Base-by-base conservation (phyloP, 2,113 vertebrate genomes). In the Morphnarchus princeps region DNA sequence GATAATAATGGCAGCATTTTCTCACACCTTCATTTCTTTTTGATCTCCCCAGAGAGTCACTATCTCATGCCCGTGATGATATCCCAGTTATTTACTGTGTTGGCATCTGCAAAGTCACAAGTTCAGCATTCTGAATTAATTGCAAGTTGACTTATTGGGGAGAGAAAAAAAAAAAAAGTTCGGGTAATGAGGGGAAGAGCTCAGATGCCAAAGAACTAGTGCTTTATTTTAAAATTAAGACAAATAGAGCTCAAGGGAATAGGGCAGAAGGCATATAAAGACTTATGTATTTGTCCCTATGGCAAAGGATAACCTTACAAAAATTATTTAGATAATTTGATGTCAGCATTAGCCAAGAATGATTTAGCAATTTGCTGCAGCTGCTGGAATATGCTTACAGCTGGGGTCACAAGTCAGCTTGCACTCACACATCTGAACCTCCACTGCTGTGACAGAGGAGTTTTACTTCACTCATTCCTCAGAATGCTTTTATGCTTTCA, bases 71-170 rank as follows among this genome's bases (percentile, higher is more conserved):
- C n/a, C 77, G 29, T 84, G 76, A 95, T 5, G 13, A 63, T 55
- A 89, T 59, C 67, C n/a, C 49, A 85, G 82, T 72, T 62, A 93
- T 26, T 69, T 66, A 78, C 62, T 83, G 50, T 36, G 47, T 6
- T 66, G 67, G 50, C 88, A 90, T 81, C 79, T 74, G 50, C 90
- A 93, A 93, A 94, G 82, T 92, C 76, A 92, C 82, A 86, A 76
- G 61, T 88, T 92, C 93, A 83, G 88, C 71, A 55, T 70, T 86
- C 54, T 73, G 62, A 67, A 95, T 94, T 93, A 83, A 90, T 22
- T 83, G 31, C n/a, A 66, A 66, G 19, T 61, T 76, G 65, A 74
- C 42, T 87, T 94, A 81, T 2, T 1, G 4, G 34, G 20, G 16
- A 8, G 29, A 38, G 45, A 94, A 79, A 52, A 52, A 57, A 81